These are phyloP conservation scores for Andrena dorsata DNA, from an alignment of 2,888 invertebrate genomes.

Conservation along the genomic window DNA sequence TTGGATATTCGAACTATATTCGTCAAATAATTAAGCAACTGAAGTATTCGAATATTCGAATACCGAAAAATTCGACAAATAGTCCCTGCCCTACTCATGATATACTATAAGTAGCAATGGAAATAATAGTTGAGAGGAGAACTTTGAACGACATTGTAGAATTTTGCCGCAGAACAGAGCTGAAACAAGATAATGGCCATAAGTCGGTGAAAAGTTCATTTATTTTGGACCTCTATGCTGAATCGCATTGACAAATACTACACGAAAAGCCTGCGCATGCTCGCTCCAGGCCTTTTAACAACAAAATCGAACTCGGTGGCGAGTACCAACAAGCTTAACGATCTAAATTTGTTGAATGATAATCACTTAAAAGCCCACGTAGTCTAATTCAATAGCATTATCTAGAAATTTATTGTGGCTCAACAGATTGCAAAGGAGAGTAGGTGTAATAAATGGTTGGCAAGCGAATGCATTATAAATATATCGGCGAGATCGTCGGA, in stretches of 20 bases:
- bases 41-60: no score
- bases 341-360: not conserved
- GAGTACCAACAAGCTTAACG: not conserved
- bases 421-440: conserved; percentile 22
- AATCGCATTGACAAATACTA: conserved; percentile 55
- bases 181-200: no score
- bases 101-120: no score
- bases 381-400: not conserved
- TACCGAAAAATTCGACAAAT: no score
- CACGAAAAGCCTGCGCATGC: conserved; percentile 29
- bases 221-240: conserved; percentile 68
- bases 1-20: no score
- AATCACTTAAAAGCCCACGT: not conserved
- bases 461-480: conserved; percentile 72
- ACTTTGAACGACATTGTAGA: no score
- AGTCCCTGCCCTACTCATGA: no score
- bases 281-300: not conserved
- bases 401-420: conserved; percentile 4
- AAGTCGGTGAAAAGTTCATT: conserved; percentile 70
- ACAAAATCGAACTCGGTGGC: conserved; percentile 2
- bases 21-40: no score
- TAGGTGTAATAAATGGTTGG: conserved; percentile 66
- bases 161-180: no score
- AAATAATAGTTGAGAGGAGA: no score
- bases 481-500: conserved; percentile 50